These are phyloP conservation scores for Metridium senile DNA, from an alignment of 92 coral and sea anemone species.

Conservation along the genomic window DNA sequence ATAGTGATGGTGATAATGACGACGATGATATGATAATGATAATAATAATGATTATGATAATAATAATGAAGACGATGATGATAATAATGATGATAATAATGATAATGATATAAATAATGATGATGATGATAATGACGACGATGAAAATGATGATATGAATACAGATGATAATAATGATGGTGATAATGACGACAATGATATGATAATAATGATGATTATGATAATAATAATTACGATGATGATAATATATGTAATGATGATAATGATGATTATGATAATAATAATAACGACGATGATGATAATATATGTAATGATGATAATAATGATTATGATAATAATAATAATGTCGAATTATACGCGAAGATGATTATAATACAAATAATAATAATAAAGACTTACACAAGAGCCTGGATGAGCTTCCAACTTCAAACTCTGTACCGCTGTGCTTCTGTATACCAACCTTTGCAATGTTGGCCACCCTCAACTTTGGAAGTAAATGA, in stretches of 20 bases:
- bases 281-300: background rate
- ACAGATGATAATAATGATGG: background rate
- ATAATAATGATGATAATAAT: background rate
- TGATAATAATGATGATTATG: background rate
- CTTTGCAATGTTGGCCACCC: conserved; percentile 3
- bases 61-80: background rate
- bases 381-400: conserved; percentile 36
- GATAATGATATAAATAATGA: background rate
- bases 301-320: background rate
- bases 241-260: too few species aligned
- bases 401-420: conserved; percentile 60
- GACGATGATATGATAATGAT: background rate
- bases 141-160: background rate
- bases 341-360: background rate
- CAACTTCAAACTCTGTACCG: conserved; percentile 47
- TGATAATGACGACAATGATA: too few species aligned
- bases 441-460: background rate
- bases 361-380: background rate
- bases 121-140: background rate
- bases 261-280: too few species aligned
- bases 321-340: background rate
- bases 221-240: too few species aligned
- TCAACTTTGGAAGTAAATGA: background rate
- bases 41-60: background rate
- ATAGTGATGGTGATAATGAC: background rate